A percentile compares a stretch with the other conserved stretches of the same genome.
These are phyloP conservation scores for Sebastes oblongus DNA, from an alignment of 2,797 vertebrate species.

Conservation along the genomic window DNA sequence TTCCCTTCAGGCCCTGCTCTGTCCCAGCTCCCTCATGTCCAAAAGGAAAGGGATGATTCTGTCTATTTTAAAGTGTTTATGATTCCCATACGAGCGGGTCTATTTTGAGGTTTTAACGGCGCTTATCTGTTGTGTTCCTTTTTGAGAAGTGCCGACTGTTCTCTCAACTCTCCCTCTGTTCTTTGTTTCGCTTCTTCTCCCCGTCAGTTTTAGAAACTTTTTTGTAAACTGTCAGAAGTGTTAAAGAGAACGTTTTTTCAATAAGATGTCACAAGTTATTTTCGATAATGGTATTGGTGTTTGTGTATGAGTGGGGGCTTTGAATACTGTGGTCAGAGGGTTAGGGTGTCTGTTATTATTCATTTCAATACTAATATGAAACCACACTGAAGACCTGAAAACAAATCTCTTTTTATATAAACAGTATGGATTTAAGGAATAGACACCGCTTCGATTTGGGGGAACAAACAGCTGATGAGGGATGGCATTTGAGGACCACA, in stretches of 20 bases:
- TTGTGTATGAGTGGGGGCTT: not conserved
- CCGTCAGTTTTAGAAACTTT: not conserved
- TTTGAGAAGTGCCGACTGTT: slow-evolving; percentile 6
- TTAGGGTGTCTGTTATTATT: too few relatives aligned
- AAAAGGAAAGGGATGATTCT: slow-evolving; percentile 28
- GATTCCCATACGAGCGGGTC: slow-evolving; percentile 55
- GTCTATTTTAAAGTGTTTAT: slow-evolving; percentile 45
- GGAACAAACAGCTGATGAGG: not conserved
- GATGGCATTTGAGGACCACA: not conserved
- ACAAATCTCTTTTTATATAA: too few relatives aligned
- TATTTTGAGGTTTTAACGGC: slow-evolving; percentile 48
- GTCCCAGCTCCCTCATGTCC: not conserved
- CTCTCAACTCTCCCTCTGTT: slow-evolving; percentile 17
- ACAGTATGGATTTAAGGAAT: not conserved
- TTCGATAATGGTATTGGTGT: not conserved
- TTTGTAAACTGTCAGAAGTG: not conserved
- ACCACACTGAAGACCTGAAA: not conserved
- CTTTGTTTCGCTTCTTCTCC: not conserved
- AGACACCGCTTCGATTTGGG: not conserved
- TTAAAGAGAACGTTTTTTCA: not conserved
- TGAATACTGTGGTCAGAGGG: not conserved
- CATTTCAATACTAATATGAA: too few relatives aligned
- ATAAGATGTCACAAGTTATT: too few relatives aligned
- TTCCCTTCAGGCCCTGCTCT: not conserved
- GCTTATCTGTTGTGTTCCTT: slow-evolving; percentile 6